phyloP scores from a whole-genome alignment of 92 coral and sea anemone species.

The Muricea muricata region DNA sequence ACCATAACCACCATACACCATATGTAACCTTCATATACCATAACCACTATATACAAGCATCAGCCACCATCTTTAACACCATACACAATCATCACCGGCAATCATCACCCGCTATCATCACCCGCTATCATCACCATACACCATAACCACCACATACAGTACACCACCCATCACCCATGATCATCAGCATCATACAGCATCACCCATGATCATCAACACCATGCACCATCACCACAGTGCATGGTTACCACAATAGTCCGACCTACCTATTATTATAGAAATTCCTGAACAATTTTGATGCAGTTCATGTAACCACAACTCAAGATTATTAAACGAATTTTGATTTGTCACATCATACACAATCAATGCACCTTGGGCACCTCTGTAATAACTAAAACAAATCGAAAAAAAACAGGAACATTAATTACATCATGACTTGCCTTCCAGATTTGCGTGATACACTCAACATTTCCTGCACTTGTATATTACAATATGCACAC shows the following conservation, averaged over 20 bases:
- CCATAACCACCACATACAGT: neutral
- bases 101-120: neutral
- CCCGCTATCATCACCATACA: neutral
- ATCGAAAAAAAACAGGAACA: neutral
- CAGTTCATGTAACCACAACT: conserved; percentile 29
- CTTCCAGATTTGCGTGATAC: too few relatives aligned
- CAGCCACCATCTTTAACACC: neutral
- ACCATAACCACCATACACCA: neutral
- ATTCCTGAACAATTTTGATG: conserved; percentile 30
- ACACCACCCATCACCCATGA: neutral
- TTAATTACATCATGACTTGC: too few relatives aligned
- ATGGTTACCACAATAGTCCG: neutral
- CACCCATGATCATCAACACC: neutral
- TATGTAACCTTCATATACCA: neutral
- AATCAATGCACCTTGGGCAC: conserved; percentile 35
- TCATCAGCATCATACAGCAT: neutral
- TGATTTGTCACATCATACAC: conserved; percentile 35
- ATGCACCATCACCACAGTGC: neutral
- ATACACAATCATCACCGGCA: neutral
- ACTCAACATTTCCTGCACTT: too few relatives aligned
- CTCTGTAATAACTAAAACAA: conserved; percentile 29
- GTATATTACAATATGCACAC: too few relatives aligned
- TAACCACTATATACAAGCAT: neutral
- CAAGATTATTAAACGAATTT: conserved; percentile 8
- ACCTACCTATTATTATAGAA: conserved; percentile 30